phyloP scores from a whole-genome alignment of 2,888 invertebrate species.

The Conchocele bisecta region DNA sequence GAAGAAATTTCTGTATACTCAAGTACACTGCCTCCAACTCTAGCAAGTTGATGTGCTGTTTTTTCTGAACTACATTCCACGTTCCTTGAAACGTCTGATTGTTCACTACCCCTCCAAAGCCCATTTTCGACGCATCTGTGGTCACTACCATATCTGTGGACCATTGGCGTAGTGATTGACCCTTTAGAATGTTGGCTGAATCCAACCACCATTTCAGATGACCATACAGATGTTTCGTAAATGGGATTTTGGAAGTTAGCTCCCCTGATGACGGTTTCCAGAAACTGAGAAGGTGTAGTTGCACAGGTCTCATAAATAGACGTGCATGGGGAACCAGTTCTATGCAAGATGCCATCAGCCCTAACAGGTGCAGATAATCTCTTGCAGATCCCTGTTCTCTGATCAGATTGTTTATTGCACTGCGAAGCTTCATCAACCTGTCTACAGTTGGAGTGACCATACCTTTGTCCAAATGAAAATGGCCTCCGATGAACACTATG shows the following conservation, averaged over 20 bases:
- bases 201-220: slow-evolving; percentile 16
- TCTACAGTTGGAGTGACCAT: slow-evolving; percentile 11
- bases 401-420: neutral
- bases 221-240: slow-evolving; percentile 16
- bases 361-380: slow-evolving; percentile 26
- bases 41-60: slow-evolving; percentile 27
- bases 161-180: slow-evolving; percentile 4
- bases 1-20: slow-evolving; percentile 17
- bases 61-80: slow-evolving; percentile 11
- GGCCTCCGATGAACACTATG: slow-evolving; percentile 26
- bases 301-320: slow-evolving; percentile 14
- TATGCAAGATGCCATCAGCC: slow-evolving; percentile 25
- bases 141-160: slow-evolving; percentile 2
- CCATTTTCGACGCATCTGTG: slow-evolving; percentile 34
- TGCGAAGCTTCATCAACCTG: neutral
- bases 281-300: slow-evolving; percentile 15
- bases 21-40: slow-evolving; percentile 30
- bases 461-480: slow-evolving; percentile 4
- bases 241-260: slow-evolving; percentile 1
- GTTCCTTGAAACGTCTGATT: slow-evolving; percentile 8
- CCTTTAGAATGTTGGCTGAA: slow-evolving; percentile 14
- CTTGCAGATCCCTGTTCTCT: slow-evolving; percentile 2
- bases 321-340: slow-evolving; percentile 38
- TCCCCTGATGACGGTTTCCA: slow-evolving; percentile 6
- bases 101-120: slow-evolving; percentile 24